Evolutionary conservation across 2,113 vertebrate species (phyloP), one percentile per base, ranked within the genome.

Genomic region (Phylloscopus trochiloides): DNA sequence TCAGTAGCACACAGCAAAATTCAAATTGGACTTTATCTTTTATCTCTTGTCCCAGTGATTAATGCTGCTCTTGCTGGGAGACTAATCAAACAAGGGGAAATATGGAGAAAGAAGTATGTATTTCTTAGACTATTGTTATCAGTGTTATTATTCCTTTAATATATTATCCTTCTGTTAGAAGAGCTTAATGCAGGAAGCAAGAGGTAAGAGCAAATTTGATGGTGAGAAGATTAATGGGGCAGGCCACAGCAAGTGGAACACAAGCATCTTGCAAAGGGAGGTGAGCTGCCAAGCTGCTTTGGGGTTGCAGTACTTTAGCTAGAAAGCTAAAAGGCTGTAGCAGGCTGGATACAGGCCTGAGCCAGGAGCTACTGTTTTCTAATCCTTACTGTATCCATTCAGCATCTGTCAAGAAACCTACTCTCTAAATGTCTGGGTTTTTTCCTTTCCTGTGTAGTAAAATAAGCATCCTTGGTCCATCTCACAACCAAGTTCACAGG

Each of bases 11-110:
- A 94, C 92, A 94, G 94, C 78, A 96, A 98, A 97, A 98, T 97
- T 98, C 96, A 97, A 94, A 93, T 91, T 93, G 50, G 87, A 88
- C 97, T 98, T 98, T 97, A 97, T 98, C 97, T 98, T 86, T 18
- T 65, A 92, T 96, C 94, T 89, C 87, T 97, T 97, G 90, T 94
- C 85, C 92, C 81, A 81, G 86, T 98, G 98, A 98, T 98, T 98
- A 98, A 98, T 98, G 96, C 92, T 89, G 78, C 79, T 85, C 85
- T 97, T 94, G 77, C 97, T 97, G 70, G 74, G 94, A 97, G 80
- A 92, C 96, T 97, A 80, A 97, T 96, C 82, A 45, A 91, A 96
- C 2, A 6, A 93, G 91, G 68, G 86, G 91, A 97, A 97, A 97
- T 97, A 97, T 32, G 62, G 89, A 96, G 87, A 82, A 96, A 97